Evolutionary conservation across 2,113 vertebrate genomes (phyloP).

Genomic region (Cariama cristata): DNA sequence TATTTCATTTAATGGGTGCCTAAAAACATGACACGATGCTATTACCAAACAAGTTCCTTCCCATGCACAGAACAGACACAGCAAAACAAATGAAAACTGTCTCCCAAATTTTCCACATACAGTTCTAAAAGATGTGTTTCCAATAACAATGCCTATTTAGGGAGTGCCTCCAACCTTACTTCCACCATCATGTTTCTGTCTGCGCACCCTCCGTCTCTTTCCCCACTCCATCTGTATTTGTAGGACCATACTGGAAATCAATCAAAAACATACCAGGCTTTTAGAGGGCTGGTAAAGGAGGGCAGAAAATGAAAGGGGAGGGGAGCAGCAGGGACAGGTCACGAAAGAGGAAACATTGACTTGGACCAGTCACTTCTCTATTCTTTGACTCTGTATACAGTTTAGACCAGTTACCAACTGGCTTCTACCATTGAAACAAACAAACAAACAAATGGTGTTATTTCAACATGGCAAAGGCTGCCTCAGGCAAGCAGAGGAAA

Average conservation of each 20-base stretch:
- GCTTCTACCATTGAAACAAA: neutral
- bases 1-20: neutral
- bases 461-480: neutral
- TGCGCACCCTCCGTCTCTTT: neutral
- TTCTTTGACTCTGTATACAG: neutral
- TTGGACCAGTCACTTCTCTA: neutral
- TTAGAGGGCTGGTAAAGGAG: neutral
- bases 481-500: neutral
- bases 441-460: neutral
- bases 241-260: neutral
- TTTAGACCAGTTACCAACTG: neutral
- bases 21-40: neutral
- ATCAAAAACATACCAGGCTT: neutral
- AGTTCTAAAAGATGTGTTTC: neutral
- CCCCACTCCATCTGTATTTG: neutral
- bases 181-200: neutral
- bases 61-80: neutral
- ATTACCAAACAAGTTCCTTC: neutral
- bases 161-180: neutral
- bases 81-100: neutral
- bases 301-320: neutral
- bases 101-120: neutral
- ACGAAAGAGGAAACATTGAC: neutral
- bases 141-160: rapidly evolving
- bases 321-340: neutral